Base-by-base conservation (phyloP, 2,113 vertebrate species). In the Platycercus adscitus region DNA sequence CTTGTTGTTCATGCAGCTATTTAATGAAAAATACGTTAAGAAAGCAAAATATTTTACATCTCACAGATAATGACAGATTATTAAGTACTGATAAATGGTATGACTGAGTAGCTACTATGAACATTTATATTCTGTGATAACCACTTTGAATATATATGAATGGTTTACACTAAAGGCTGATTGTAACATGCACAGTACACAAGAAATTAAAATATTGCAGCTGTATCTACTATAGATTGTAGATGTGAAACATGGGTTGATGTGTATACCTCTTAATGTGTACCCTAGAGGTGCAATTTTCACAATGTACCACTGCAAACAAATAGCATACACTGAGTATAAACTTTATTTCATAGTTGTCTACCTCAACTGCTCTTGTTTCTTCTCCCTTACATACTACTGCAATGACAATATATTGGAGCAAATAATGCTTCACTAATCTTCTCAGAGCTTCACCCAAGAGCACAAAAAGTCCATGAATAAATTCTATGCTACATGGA, bases 391-490 rank as follows among this genome's bases (percentile, higher is more conserved):
- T 18, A 55, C 25, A 35, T 25, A 28, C 56, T 81, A 35, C 25
- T 85, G 75, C 80, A 72, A 70, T 47, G 39, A 53, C 43, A 66
- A 39, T 35, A 76, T 28, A 64, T 12, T 58, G 64, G 25, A 77
- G 58, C 21, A 89, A 83, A 50, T 39, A 75, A 55, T 6, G 13
- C 39, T 69, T 77, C 29, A 18, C 50, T 84, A 26, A 52, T 60
- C 37, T 82, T 15, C 24, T 60, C 43, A 53, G 24, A 21, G 47
- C 50, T 88, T 75, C 69, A 83, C 4, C 37, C 33, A 43, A 44
- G 28, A 84, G 15, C n/a, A 53, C 3, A 3, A 75, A 68, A n/a
- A 70, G 26, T 19, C 35, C 46, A 50, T 0, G 0, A 64, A 55
- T 31, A 91, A 87, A 64, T 35, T 79, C 60, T 26, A 3, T 5